Evolutionary conservation across 1,140 invertebrate species (phyloP).

Genomic region (Lordiphosa stackelbergi): DNA sequence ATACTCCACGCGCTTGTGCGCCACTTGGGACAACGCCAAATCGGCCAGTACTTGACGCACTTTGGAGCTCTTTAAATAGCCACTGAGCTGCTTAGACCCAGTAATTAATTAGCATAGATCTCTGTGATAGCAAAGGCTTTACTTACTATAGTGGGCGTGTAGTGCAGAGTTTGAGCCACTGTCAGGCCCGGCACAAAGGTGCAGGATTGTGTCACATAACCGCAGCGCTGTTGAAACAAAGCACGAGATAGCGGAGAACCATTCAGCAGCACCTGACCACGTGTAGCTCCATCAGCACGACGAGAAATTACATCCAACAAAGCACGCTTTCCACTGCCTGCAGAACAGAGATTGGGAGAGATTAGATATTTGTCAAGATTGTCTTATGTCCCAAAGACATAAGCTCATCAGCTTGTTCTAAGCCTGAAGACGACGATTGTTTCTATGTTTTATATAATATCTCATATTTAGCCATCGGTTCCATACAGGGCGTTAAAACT

Average conservation of each 20-base stretch:
- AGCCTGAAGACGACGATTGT: too few species aligned
- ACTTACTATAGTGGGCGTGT: conserved; percentile 86
- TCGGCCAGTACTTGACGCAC: conserved; percentile 92
- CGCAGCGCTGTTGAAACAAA: conserved; percentile 90
- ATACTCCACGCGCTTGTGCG: conserved; percentile 87
- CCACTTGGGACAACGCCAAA: conserved; percentile 90
- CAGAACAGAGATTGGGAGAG: background rate
- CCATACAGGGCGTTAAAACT: too few species aligned
- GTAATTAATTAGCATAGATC: background rate
- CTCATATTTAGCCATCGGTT: too few species aligned
- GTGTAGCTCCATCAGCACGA: conserved; percentile 83
- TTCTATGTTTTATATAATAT: too few species aligned
- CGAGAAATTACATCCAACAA: conserved; percentile 93
- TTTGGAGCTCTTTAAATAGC: conserved; percentile 85
- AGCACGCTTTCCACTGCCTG: conserved; percentile 92
- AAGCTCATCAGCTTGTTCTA: too few species aligned
- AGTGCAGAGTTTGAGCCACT: conserved; percentile 89
- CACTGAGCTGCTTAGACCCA: conserved; percentile 79
- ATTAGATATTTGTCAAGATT: background rate
- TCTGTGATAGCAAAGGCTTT: background rate
- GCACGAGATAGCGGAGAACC: conserved; percentile 87
- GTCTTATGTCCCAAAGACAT: too few species aligned
- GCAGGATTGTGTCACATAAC: conserved; percentile 89
- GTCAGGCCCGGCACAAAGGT: conserved; percentile 90
- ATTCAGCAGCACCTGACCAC: conserved; percentile 91